Percentiles rank a stretch among this genome's conserved stretches.
phyloP scores from a whole-genome alignment of 2,113 vertebrate genomes.

The Motacilla alba region DNA sequence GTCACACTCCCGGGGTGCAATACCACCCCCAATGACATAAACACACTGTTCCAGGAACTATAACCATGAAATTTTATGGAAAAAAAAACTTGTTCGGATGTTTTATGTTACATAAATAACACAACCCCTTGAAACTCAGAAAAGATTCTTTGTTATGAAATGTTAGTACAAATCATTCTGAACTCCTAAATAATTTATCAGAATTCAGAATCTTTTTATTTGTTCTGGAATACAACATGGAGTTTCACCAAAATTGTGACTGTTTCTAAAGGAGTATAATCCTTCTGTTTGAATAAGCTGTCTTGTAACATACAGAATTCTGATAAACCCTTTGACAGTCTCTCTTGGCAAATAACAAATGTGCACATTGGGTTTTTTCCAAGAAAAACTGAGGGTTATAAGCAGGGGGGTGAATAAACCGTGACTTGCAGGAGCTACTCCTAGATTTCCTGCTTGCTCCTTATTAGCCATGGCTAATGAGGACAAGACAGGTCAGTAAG shows the following conservation, averaged over 20 bases:
- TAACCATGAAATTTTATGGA: neutral
- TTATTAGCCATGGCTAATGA: neutral
- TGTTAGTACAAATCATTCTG: neutral
- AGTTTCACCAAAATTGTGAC: neutral
- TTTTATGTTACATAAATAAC: neutral
- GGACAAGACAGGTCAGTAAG: neutral
- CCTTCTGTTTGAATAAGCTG: neutral
- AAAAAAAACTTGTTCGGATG: neutral
- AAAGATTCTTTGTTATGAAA: neutral
- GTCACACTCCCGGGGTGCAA: neutral
- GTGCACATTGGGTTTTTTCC: neutral
- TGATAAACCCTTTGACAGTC: neutral
- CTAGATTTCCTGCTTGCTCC: neutral
- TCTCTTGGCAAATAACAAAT: neutral
- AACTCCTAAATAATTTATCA: neutral
- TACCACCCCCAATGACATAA: neutral
- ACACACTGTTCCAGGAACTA: neutral
- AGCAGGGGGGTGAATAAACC: neutral
- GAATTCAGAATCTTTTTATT: neutral
- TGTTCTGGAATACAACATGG: neutral
- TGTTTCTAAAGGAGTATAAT: slow-evolving; percentile 28
- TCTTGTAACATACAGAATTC: neutral
- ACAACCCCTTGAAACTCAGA: neutral
- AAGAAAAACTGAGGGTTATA: neutral
- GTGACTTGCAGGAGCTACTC: neutral